Base-by-base conservation (phyloP, 2,113 vertebrate species). In the Orthonyx spaldingii region DNA sequence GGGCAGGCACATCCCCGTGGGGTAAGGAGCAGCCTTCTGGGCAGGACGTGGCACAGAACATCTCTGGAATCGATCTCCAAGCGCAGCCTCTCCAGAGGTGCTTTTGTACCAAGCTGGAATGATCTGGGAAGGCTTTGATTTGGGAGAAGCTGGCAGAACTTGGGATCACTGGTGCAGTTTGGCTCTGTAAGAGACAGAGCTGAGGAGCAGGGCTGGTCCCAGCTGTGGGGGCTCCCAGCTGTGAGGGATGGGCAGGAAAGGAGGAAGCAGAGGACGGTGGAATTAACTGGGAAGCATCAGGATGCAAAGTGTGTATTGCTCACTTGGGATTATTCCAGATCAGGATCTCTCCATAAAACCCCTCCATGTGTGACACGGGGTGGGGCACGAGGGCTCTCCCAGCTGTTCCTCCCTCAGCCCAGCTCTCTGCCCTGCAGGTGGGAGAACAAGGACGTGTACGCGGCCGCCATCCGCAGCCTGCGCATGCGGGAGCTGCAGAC, bases 381-480 rank as follows among this genome's bases (percentile, higher is more conserved):
- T 8, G 35, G 49, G 46, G 12, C 12, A 4, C 0, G 7, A 32
- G 78, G 17, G 16, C 28, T 76, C 46, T 17, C 56, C 30, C 12
- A 5, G 4, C 2, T 3, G 3, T 9, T 16, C 33, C 37, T 26
- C 8, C 22, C 57, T 37, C 15, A 18, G 10, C 23, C 56, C 23
- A 11, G 57, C 4, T n/a, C 24, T 52, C 8, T 49, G 8, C 2
- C 70, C 15, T 7, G 18, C 93, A 99, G 99, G 26, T 99, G 99
- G 99, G 99, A 99, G 97, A 99, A 99, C 94, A 99, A 99, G 96
- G 98, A 99, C 4, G 97, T 99, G 91, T 99, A 99, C 1, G 98
- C 99, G 0, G 91, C 98, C 0, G 98, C 99, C 4, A 98, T 99
- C 96, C 97, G 99, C n/a, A 98, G 96, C 93, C 97, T 99, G 90